phyloP scores from a whole-genome alignment of 2,797 vertebrate genomes.

The Rhadinocentrus ornatus region DNA sequence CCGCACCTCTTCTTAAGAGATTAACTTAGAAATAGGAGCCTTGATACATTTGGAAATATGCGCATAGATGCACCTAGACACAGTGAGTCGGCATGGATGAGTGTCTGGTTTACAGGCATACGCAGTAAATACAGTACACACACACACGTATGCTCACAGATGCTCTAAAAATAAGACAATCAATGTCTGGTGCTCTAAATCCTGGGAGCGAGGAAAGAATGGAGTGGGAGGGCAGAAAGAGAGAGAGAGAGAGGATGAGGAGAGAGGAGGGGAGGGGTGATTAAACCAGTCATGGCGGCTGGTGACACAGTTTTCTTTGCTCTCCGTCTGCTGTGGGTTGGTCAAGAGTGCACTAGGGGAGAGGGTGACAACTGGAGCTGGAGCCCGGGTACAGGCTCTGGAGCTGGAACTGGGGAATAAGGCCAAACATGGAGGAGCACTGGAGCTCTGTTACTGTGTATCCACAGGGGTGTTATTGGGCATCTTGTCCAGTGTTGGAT shows the following conservation, averaged over 20 bases:
- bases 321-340: slow-evolving; percentile 74
- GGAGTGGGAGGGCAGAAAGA: slow-evolving; percentile 53
- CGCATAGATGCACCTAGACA: slow-evolving; percentile 54
- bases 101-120: slow-evolving; percentile 36
- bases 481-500: slow-evolving; percentile 25
- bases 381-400: slow-evolving; percentile 29
- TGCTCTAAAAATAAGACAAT: slow-evolving; percentile 75
- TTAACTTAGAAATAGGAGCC: slow-evolving; percentile 75
- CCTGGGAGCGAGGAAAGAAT: slow-evolving; percentile 59
- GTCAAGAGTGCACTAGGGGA: slow-evolving; percentile 74
- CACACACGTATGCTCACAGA: slow-evolving; percentile 40
- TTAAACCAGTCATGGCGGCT: slow-evolving; percentile 63
- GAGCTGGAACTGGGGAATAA: slow-evolving; percentile 16
- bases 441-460: slow-evolving; percentile 36
- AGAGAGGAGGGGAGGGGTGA: slow-evolving; percentile 62
- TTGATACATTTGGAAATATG: slow-evolving; percentile 46
- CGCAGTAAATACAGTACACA: slow-evolving; percentile 25
- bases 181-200: slow-evolving; percentile 70
- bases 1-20: slow-evolving; percentile 81
- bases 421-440: slow-evolving; percentile 14
- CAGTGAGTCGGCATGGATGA: slow-evolving; percentile 22
- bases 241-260: slow-evolving; percentile 35
- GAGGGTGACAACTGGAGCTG: slow-evolving; percentile 50
- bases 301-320: slow-evolving; percentile 79
- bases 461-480: slow-evolving; percentile 27